Evolutionary conservation across 2,113 vertebrate genomes (phyloP).

Genomic region (Oophaga pumilio): DNA sequence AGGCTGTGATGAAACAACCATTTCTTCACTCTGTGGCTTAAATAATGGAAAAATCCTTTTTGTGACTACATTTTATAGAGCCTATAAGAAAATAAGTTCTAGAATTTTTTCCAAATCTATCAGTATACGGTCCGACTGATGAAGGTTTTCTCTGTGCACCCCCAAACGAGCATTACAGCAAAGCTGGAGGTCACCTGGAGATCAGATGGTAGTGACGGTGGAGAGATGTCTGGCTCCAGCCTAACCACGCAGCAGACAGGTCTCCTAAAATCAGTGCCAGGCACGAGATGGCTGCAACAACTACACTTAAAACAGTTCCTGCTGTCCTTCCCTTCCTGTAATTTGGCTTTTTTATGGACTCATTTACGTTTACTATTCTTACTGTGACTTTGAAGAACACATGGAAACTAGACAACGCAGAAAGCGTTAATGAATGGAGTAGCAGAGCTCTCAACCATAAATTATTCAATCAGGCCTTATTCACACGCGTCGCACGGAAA

Average conservation of each 20-base stretch:
- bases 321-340: not conserved
- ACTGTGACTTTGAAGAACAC: not conserved
- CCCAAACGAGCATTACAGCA: not conserved
- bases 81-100: not conserved
- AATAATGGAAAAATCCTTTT: not conserved
- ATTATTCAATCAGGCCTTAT: no score
- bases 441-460: not conserved
- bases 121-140: not conserved
- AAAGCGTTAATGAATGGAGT: not conserved
- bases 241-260: not conserved
- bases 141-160: not conserved
- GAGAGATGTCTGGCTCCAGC: not conserved
- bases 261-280: not conserved
- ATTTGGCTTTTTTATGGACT: not conserved
- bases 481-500: no score
- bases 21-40: not conserved
- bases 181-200: slow-evolving; percentile 3
- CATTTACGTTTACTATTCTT: not conserved
- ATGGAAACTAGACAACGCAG: not conserved
- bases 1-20: not conserved
- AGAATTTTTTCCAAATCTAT: not conserved
- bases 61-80: not conserved
- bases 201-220: not conserved
- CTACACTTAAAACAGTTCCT: not conserved
- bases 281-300: not conserved